Conservation (phyloP, 2,113 vertebrate genomes). For the Montifringilla adamsi region DNA sequence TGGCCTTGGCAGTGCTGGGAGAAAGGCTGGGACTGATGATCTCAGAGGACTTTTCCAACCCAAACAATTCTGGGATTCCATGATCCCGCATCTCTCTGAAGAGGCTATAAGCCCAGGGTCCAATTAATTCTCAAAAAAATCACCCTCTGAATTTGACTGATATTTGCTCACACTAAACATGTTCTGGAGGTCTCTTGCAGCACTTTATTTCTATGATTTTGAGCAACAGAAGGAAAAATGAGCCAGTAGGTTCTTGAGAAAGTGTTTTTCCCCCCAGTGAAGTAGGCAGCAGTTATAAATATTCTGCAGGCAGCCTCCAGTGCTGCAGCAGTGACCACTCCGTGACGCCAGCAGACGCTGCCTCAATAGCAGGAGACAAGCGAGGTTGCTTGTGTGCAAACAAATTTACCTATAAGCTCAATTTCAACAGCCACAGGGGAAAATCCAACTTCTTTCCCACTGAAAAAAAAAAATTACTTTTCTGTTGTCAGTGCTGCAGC, state of each 20-base stretch:
- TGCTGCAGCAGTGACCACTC: background rate
- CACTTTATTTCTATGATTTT: background rate
- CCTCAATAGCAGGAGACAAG: background rate
- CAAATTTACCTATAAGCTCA: background rate
- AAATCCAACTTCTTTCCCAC: background rate
- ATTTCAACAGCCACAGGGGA: background rate
- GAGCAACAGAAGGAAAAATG: background rate
- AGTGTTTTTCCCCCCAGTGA: background rate
- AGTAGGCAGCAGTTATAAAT: background rate
- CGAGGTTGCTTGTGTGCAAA: background rate
- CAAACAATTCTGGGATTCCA: accelerated
- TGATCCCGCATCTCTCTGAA: background rate
- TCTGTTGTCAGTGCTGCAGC: background rate
- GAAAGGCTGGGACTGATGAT: background rate
- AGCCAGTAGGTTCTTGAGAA: background rate
- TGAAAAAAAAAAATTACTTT: background rate
- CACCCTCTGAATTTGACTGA: background rate
- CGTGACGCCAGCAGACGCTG: background rate
- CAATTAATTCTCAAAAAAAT: background rate
- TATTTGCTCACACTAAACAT: accelerated
- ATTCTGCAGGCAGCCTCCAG: background rate
- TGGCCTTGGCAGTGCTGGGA: background rate
- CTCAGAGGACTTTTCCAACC: background rate
- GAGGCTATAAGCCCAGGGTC: accelerated
- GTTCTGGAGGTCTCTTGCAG: background rate